These are phyloP conservation scores for Tinamus guttatus DNA, from an alignment of 2,113 vertebrate genomes.

Conservation along the genomic window DNA sequence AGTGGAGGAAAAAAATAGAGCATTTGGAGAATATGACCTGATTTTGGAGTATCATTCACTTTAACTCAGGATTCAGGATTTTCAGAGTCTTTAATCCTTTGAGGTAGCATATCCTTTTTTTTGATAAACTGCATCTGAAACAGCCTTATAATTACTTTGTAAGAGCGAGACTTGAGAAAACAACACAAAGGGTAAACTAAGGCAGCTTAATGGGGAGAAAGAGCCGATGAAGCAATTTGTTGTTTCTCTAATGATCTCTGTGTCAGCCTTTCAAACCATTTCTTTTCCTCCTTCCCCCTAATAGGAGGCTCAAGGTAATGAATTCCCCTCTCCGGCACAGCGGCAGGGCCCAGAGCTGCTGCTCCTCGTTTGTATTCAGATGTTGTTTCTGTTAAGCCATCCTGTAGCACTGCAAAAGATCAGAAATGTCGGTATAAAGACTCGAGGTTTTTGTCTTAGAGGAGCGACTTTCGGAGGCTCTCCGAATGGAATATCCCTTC, in stretches of 20 bases:
- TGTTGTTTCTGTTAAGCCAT: conserved; percentile 36
- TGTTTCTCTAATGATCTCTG: conserved; percentile 50
- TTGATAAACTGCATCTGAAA: not conserved
- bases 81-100: not conserved
- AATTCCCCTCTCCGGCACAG: conserved; percentile 8
- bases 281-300: conserved; percentile 5
- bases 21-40: not conserved
- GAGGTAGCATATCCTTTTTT: not conserved
- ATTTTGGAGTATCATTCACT: not conserved
- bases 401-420: conserved; percentile 7
- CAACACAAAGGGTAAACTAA: conserved; percentile 5
- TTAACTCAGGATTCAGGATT: not conserved
- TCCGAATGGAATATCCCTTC: not conserved
- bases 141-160: not conserved
- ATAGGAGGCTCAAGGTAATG: conserved; percentile 48
- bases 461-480: conserved; percentile 1
- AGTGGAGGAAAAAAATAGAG: not conserved
- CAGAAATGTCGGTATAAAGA: not conserved
- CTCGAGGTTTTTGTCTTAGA: conserved; percentile 1
- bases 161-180: conserved; percentile 3
- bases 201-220: not conserved
- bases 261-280: conserved; percentile 21
- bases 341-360: conserved; percentile 48
- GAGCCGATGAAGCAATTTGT: not conserved
- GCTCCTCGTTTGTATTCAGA: conserved; percentile 47